phyloP scores from a whole-genome alignment of 2,113 vertebrate species.

The Spea bombifrons region DNA sequence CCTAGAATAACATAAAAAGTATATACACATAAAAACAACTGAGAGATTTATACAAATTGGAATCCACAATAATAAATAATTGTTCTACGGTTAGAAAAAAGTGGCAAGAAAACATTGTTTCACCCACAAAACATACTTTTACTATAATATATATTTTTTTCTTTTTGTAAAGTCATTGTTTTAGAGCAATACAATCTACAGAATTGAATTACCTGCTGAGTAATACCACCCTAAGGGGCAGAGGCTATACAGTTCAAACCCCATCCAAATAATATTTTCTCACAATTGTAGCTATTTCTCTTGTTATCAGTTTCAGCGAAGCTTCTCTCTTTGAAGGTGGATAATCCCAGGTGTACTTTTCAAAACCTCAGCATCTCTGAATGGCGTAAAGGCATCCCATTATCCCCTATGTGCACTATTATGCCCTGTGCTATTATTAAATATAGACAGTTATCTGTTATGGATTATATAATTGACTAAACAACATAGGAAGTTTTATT shows the following conservation, averaged over 20 bases:
- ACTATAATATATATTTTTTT: background rate
- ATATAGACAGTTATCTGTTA: no score
- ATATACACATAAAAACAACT: no score
- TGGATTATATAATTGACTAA: no score
- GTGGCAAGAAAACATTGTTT: no score
- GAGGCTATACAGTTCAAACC: background rate
- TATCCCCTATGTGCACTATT: no score
- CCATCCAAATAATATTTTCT: constrained; percentile 3
- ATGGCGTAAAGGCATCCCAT: background rate
- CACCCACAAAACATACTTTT: no score
- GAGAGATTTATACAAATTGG: no score
- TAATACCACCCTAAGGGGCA: constrained; percentile 1
- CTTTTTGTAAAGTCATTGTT: background rate
- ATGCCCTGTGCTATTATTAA: no score
- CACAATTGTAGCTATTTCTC: background rate
- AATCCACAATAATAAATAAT: no score
- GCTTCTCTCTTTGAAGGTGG: background rate
- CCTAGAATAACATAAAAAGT: no score
- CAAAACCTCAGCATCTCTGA: background rate
- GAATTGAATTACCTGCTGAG: constrained; percentile 1
- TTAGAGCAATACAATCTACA: constrained; percentile 6
- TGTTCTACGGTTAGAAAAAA: background rate
- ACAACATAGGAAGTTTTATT: no score
- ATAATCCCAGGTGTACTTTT: background rate
- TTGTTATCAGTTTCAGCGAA: background rate